Base-by-base conservation (phyloP, 2,113 vertebrate species). In the Urocitellus parryii region DNA sequence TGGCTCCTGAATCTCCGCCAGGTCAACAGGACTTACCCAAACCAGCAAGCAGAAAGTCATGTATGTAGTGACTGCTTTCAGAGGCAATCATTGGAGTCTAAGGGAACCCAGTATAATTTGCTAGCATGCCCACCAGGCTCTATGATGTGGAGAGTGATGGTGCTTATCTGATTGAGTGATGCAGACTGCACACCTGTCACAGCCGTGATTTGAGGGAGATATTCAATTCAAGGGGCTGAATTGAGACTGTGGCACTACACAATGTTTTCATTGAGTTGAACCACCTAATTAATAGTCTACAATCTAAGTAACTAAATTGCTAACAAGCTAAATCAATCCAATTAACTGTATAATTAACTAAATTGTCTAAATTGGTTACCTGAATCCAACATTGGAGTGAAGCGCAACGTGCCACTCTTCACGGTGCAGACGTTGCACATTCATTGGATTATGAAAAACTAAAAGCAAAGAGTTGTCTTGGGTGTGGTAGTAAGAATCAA, bases 381-480 rank as follows among this genome's bases (percentile, higher is more conserved):
- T 99, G 99, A 99, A 99, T 94, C 99, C 98, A 95, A 99, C 99
- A 61, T 99, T 97, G 22, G 99, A 99, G 96, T 99, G 99, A 63
- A 99, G 98, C 37, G 98, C 97, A 79, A 97, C 78, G 45, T 98
- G 96, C 99, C 99, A 99, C 29, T 96, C 94, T 92, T 99, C 99
- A n/a, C 96, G 97, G 79, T 98, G 99, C 72, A 98, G 98, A 51
- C 83, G 98, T 45, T 98, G 67, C 2, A 72, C 63, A 96, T 99
- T 99, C 98, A 99, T 99, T 79, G 99, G 99, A 97, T 99, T 99
- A 97, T 99, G 99, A 95, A 99, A 99, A 80, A 99, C 98, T 80
- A 99, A 8, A 39, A 99, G 99, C 37, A 99, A 87, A 12, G 98
- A 98, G 82, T 99, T 99, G 97, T 99, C 99, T 80, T 98, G 98